Evolutionary conservation across 2,113 vertebrate genomes (phyloP).

Genomic region (Naja naja): DNA sequence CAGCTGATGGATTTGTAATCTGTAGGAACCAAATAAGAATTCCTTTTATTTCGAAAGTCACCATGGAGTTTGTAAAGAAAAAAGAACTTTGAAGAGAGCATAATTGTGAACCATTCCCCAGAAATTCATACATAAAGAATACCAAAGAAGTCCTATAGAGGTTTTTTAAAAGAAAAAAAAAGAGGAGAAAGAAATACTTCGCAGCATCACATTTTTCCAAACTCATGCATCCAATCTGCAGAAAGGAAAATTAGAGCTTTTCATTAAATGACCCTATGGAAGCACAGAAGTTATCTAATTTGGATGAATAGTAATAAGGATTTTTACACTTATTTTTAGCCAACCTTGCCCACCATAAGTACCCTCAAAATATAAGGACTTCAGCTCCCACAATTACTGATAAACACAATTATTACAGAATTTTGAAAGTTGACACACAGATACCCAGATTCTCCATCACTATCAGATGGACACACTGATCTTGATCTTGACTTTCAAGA

Average conservation of each 20-base stretch:
- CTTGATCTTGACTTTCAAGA: background rate
- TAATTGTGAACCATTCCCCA: background rate
- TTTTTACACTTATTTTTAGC: background rate
- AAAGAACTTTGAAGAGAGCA: background rate
- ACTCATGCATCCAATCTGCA: background rate
- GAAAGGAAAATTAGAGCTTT: background rate
- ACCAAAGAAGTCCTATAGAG: background rate
- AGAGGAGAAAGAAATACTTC: background rate
- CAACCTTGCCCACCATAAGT: background rate
- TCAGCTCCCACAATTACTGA: background rate
- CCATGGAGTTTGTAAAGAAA: background rate
- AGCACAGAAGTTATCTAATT: background rate
- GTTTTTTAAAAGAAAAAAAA: background rate
- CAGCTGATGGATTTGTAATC: constrained; percentile 61
- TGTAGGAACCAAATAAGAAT: constrained; percentile 61
- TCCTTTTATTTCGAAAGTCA: constrained; percentile 72
- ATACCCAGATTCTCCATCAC: background rate
- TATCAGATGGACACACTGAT: background rate
- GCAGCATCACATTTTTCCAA: background rate
- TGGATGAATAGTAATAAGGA: background rate
- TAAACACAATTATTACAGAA: background rate
- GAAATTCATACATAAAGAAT: background rate
- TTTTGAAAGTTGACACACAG: background rate
- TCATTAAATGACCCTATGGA: background rate
- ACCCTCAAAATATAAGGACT: background rate